These are phyloP conservation scores for Sarcophaga carnaria DNA, from an alignment of 2,888 invertebrate genomes.

Conservation along the genomic window DNA sequence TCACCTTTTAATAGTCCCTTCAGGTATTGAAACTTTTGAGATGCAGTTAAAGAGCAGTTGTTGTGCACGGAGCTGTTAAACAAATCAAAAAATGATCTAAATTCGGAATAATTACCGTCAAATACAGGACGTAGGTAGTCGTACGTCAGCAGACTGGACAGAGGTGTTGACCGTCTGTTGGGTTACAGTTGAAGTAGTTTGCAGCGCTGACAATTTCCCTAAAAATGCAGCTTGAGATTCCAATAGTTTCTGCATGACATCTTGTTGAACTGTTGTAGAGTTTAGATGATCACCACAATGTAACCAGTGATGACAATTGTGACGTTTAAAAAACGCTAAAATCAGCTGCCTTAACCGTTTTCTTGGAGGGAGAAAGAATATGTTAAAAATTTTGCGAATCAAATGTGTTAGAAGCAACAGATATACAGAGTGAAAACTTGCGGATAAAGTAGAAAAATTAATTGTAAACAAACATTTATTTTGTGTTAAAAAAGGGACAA, in stretches of 20 bases:
- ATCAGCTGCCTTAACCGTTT: too few species aligned
- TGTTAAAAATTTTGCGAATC: too few species aligned
- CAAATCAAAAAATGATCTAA: conserved; percentile 36
- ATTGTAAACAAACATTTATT: too few species aligned
- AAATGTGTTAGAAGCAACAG: too few species aligned
- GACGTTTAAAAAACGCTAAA: too few species aligned
- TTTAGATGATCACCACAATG: conserved; percentile 29
- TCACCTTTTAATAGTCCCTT: conserved; percentile 54
- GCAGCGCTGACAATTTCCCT: conserved; percentile 28
- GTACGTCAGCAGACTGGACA: conserved; percentile 44
- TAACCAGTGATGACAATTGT: too few species aligned
- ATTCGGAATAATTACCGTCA: conserved; percentile 50
- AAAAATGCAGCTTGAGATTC: conserved; percentile 41
- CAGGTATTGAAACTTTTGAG: conserved; percentile 62
- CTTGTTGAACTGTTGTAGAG: conserved; percentile 46
- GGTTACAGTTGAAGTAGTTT: background rate
- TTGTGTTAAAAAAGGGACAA: too few species aligned
- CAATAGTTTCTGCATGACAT: conserved; percentile 40
- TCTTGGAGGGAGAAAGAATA: too few species aligned
- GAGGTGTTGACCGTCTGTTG: conserved; percentile 14
- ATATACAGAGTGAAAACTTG: too few species aligned
- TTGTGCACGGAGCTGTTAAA: conserved; percentile 52
- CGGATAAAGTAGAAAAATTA: too few species aligned
- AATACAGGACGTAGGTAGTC: conserved; percentile 46
- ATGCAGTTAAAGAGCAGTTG: conserved; percentile 16